A percentile compares a stretch with the other conserved stretches of the same genome.
phyloP scores from a whole-genome alignment of 2,113 vertebrate species.

The Capreolus pygargus region DNA sequence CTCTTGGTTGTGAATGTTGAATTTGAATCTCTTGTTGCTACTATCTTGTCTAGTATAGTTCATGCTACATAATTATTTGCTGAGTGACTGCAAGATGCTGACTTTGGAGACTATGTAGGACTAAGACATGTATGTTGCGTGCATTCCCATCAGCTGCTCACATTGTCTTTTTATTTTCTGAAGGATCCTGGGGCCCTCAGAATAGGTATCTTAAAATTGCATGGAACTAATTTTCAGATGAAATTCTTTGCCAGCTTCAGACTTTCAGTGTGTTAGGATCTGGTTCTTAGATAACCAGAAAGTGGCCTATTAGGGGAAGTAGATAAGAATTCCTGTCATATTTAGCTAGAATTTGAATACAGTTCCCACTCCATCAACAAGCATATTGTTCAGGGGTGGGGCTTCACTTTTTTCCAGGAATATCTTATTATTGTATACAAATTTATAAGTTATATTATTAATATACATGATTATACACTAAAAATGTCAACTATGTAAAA shows the following conservation, averaged over 20 bases:
- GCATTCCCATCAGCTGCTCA: not conserved
- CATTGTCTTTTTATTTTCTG: not conserved
- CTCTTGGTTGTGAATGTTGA: not conserved
- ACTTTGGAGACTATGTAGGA: not conserved
- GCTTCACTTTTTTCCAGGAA: not conserved
- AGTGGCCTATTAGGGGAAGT: not conserved
- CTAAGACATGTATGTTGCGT: not conserved
- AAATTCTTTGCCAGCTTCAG: not conserved
- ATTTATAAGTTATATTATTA: not conserved
- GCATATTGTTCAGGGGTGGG: not conserved
- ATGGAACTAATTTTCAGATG: not conserved
- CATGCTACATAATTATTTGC: not conserved
- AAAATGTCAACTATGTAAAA: not conserved
- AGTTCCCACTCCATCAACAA: not conserved
- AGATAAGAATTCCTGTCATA: not conserved
- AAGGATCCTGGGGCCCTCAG: not conserved
- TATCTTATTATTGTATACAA: not conserved
- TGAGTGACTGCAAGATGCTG: not conserved
- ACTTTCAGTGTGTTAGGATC: not conserved
- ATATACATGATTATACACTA: not conserved
- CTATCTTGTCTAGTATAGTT: not conserved
- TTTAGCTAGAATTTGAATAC: constrained; percentile 15
- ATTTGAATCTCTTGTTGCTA: not conserved
- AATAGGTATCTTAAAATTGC: not conserved
- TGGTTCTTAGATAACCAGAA: not conserved